phyloP scores from a whole-genome alignment of 2,113 vertebrate species.

The Stercorarius parasiticus region DNA sequence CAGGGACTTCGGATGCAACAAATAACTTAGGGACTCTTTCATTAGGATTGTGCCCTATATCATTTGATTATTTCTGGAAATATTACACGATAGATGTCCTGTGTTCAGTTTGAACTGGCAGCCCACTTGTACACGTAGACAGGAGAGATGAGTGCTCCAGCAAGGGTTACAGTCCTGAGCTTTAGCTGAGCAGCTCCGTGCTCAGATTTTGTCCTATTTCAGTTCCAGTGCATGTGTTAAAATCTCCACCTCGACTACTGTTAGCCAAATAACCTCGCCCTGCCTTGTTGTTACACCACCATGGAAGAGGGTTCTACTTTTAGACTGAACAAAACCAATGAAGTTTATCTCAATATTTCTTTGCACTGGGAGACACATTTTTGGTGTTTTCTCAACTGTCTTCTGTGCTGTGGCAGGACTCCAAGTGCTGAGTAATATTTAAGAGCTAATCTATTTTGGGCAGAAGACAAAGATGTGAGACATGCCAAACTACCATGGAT shows the following conservation, averaged over 20 bases:
- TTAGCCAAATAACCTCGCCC: neutral
- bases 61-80: neutral
- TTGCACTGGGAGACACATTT: constrained; percentile 15
- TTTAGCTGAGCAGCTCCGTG: neutral
- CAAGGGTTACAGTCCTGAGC: neutral
- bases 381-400: constrained; percentile 20
- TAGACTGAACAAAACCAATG: neutral
- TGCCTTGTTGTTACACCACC: neutral
- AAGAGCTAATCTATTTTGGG: constrained; percentile 35
- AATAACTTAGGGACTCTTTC: neutral
- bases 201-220: neutral
- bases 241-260: neutral
- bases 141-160: neutral
- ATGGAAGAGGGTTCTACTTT: neutral
- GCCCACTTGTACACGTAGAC: neutral
- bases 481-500: constrained; percentile 48
- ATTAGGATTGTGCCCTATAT: rapidly evolving
- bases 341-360: constrained; percentile 15
- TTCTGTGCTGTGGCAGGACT: constrained; percentile 29
- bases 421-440: constrained; percentile 60
- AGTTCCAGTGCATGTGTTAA: neutral
- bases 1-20: neutral
- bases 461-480: constrained; percentile 44
- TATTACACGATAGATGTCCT: rapidly evolving
- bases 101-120: neutral